Base-by-base conservation (phyloP, 2,888 invertebrate species). In the Clistopyga incitator region DNA sequence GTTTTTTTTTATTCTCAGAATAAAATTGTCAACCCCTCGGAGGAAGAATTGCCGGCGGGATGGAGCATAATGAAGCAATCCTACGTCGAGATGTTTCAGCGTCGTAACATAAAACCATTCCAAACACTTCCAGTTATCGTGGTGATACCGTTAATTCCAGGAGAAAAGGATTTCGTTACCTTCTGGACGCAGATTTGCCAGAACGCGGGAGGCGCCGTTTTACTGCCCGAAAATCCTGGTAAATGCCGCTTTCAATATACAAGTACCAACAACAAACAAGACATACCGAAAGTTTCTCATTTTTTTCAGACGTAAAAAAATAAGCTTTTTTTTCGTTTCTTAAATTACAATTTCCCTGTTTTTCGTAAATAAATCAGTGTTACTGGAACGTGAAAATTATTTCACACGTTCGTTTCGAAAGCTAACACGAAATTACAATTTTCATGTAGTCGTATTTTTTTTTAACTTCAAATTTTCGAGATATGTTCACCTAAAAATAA, bases 111-210 rank as follows among this genome's bases (percentile, higher is more conserved):
- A 3, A 90, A 90, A 82, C 92, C 93, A 11, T 87, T 92, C 23
- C 87, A 88, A 15, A 59, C 61, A 15, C 78, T 81, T 78, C 87
- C 90, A 29, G 82, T 91, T 42, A 87, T 90, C 75, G 81, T 91
- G 23, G 88, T 90, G 65, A 88, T 92, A 84, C 91, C 93, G 59
- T 59, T 78, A 76, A 75, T 93, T 90, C 78, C 94, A 89, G 90
- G 90, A 87, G 79, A 93, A 59, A 94, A 94, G 84, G 93, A 94
- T 0, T 95, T 95, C 88, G 93, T 94, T 4, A 93, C 94, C 59
- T 95, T 95, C 92, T 96, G 96, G 96, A 94, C 94, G 25, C 92
- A 95, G n/a, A 94, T 95, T 1, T 95, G 95, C 88, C 94, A 94
- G 11, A 92, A 95, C 4, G 95, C 94, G 2, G 95, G 95, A 0